A percentile compares a stretch with the other conserved stretches of the same genome.
These are phyloP conservation scores for Dryobates pubescens DNA, from an alignment of 2,797 vertebrate genomes.

Conservation along the genomic window DNA sequence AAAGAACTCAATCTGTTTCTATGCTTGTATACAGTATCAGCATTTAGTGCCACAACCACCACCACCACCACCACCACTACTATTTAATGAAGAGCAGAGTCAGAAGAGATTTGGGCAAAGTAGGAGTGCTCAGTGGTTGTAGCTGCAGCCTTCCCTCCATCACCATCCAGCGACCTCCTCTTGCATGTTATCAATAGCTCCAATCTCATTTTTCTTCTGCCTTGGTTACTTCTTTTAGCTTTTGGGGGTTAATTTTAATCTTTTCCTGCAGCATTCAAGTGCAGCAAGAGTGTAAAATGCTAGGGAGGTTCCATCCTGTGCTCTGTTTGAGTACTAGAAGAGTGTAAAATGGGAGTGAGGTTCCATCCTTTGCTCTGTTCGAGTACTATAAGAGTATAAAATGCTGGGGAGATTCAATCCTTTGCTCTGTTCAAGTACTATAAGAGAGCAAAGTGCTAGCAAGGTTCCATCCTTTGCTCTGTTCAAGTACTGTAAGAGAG, in stretches of 20 bases:
- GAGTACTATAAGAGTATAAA: constrained; percentile 76
- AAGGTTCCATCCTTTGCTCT: constrained; percentile 75
- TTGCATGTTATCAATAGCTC: constrained; percentile 84
- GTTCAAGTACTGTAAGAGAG: constrained; percentile 75
- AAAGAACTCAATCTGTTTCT: constrained; percentile 81
- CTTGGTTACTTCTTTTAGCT: neutral
- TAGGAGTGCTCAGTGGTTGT: constrained; percentile 73
- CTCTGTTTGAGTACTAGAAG: constrained; percentile 73
- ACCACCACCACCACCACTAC: constrained; percentile 7
- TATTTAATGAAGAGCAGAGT: constrained; percentile 71
- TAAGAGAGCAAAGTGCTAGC: constrained; percentile 76
- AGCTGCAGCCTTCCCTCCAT: constrained; percentile 76
- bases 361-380: constrained; percentile 76
- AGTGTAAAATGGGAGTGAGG: constrained; percentile 76
- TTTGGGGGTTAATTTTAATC: neutral
- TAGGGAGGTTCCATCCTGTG: constrained; percentile 75
- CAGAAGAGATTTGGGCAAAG: constrained; percentile 56
- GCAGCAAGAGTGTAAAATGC: constrained; percentile 76
- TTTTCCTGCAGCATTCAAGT: constrained; percentile 73
- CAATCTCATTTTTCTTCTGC: constrained; percentile 66
- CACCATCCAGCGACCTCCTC: constrained; percentile 72
- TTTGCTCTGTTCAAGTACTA: constrained; percentile 75
- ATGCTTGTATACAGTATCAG: constrained; percentile 80
- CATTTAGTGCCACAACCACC: constrained; percentile 79
- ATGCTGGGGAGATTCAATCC: constrained; percentile 75